Evolutionary conservation across 2,888 invertebrate species (phyloP).

Genomic region (Callimorpha dominula): DNA sequence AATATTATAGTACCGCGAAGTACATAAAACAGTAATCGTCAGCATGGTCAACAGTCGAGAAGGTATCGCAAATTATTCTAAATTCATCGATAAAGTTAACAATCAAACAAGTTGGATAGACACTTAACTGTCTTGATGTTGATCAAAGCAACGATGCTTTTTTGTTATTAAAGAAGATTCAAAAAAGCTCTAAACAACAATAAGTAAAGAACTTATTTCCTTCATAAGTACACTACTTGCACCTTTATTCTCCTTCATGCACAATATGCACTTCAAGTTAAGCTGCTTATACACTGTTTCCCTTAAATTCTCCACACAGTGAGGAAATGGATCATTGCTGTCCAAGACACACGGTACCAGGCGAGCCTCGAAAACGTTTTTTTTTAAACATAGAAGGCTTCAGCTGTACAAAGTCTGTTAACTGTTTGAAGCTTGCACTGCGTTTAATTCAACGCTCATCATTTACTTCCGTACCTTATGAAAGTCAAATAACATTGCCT

Average conservation of each 20-base stretch:
- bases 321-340: conserved; percentile 46
- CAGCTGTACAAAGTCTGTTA: conserved; percentile 27
- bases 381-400: conserved; percentile 31
- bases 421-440: conserved; percentile 29
- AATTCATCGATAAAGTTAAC: no score
- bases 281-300: conserved; percentile 43
- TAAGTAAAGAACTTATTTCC: background rate
- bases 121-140: background rate
- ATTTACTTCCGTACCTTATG: conserved; percentile 32
- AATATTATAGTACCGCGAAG: no score
- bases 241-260: conserved; percentile 1
- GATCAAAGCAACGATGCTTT: background rate
- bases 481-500: conserved; percentile 39
- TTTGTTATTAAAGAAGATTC: background rate
- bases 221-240: background rate
- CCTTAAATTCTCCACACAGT: conserved; percentile 35
- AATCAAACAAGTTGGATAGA: no score
- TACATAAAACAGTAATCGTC: no score
- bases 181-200: background rate
- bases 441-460: conserved; percentile 23
- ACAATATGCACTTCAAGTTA: conserved; percentile 13
- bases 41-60: no score
- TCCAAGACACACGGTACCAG: conserved; percentile 32
- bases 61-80: no score
- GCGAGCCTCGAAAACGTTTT: conserved; percentile 31